phyloP scores from a whole-genome alignment of 2,888 invertebrate species.

The Drosophila hamatofila region DNA sequence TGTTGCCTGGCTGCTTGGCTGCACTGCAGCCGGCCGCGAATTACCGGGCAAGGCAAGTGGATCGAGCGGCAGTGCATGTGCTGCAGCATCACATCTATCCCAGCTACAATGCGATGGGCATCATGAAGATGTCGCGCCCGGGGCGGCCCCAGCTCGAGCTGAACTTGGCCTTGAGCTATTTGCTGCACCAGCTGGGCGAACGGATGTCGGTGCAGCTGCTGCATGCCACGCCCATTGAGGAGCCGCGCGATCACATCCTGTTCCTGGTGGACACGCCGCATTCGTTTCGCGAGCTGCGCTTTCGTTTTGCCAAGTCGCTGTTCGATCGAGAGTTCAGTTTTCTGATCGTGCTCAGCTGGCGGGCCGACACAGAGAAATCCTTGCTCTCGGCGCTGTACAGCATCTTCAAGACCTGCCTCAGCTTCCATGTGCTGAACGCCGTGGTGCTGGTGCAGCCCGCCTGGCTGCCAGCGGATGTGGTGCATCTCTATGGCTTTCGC shows the following conservation, averaged over 20 bases:
- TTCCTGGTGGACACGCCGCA: constrained; percentile 70
- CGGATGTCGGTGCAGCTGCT: constrained; percentile 65
- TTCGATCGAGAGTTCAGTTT: constrained; percentile 73
- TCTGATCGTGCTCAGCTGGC: constrained; percentile 68
- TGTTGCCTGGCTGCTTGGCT: neutral
- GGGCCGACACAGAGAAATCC: neutral
- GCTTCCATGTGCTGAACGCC: constrained; percentile 69
- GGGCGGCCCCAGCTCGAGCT: constrained; percentile 1
- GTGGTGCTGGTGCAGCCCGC: constrained; percentile 64
- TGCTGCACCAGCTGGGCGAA: constrained; percentile 48
- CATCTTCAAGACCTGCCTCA: constrained; percentile 64
- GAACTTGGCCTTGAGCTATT: constrained; percentile 44
- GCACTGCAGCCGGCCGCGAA: constrained; percentile 4
- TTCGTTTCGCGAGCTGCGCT: constrained; percentile 64
- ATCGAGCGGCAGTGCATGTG: constrained; percentile 56
- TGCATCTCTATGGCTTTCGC: constrained; percentile 50
- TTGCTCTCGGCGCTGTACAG: constrained; percentile 24
- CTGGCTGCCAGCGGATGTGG: constrained; percentile 20
- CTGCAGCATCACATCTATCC: constrained; percentile 59
- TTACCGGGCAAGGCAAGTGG: constrained; percentile 30
- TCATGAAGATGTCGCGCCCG: constrained; percentile 57
- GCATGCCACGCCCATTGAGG: constrained; percentile 44
- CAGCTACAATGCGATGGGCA: constrained; percentile 58
- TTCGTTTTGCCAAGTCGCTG: constrained; percentile 47
- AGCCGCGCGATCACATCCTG: constrained; percentile 62